Percentiles rank a stretch among this genome's conserved stretches.
phyloP scores from a whole-genome alignment of 2,888 invertebrate genomes.

The Synergus gifuensis region DNA sequence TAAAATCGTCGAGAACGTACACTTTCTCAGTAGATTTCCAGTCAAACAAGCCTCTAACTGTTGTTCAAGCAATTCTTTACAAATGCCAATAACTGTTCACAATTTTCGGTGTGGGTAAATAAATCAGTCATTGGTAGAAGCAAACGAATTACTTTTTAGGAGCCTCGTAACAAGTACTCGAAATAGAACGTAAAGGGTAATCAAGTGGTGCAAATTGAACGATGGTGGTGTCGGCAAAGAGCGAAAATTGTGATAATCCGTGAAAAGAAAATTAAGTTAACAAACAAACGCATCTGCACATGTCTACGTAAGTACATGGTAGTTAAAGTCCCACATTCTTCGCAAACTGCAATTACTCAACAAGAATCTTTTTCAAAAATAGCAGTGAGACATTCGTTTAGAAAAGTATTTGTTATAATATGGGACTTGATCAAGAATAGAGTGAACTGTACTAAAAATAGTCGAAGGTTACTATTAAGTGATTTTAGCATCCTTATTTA shows the following conservation, averaged over 20 bases:
- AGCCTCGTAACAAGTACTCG: constrained; percentile 30
- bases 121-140: constrained; percentile 22
- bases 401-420: background rate
- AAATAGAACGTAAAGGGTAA: constrained; percentile 36
- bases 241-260: constrained; percentile 73
- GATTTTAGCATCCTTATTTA: background rate
- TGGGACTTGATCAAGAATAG: background rate
- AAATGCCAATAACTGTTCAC: background rate
- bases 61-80: background rate
- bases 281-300: constrained; percentile 48
- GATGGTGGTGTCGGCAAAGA: constrained; percentile 57
- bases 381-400: background rate
- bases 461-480: constrained; percentile 17
- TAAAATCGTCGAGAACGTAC: background rate
- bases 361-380: background rate
- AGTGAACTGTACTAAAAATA: background rate
- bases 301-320: constrained; percentile 43
- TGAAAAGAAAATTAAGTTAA: constrained; percentile 65
- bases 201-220: constrained; percentile 39
- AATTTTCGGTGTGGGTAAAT: constrained; percentile 4
- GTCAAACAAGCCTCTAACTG: background rate
- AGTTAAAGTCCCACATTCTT: constrained; percentile 24
- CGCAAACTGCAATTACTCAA: background rate
- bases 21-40: background rate
- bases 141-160: constrained; percentile 26